phyloP scores from a whole-genome alignment of 1,140 invertebrate species.

The Drosophila punjabiensis region DNA sequence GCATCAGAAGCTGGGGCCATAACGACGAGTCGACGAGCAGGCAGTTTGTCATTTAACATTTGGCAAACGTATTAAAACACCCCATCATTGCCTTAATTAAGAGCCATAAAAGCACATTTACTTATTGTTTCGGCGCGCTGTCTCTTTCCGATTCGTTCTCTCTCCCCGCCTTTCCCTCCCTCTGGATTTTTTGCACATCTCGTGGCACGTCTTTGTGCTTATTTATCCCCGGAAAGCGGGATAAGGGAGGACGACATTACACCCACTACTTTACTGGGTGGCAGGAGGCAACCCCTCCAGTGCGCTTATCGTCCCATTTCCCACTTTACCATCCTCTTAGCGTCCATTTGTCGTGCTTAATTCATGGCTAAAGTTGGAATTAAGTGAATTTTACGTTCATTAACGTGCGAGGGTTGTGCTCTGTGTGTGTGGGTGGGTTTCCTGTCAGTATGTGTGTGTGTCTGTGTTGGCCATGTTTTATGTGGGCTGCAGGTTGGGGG shows the following conservation, averaged over 20 bases:
- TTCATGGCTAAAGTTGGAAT: conserved; percentile 85
- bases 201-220: conserved; percentile 58
- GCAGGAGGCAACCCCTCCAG: conserved; percentile 8
- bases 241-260: not conserved
- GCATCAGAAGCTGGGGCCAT: conserved; percentile 36
- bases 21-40: conserved; percentile 37
- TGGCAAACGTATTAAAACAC: conserved; percentile 85
- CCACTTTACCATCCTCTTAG: conserved; percentile 27
- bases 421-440: conserved; percentile 20
- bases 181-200: conserved; percentile 28
- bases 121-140: conserved; percentile 70
- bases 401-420: conserved; percentile 80
- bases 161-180: not conserved
- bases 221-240: conserved; percentile 40
- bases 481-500: conserved; percentile 17
- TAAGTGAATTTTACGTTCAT: conserved; percentile 85
- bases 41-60: conserved; percentile 84
- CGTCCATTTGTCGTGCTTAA: conserved; percentile 82
- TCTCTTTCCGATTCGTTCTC: conserved; percentile 7
- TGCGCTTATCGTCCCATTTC: conserved; percentile 1
- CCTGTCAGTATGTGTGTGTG: conserved; percentile 18
- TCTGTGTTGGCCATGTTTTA: conserved; percentile 34
- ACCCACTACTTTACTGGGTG: conserved; percentile 37
- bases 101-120: conserved; percentile 85
- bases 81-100: conserved; percentile 85